Evolutionary conservation across 2,888 invertebrate species (phyloP).

Genomic region (Sicus ferrugineus): DNA sequence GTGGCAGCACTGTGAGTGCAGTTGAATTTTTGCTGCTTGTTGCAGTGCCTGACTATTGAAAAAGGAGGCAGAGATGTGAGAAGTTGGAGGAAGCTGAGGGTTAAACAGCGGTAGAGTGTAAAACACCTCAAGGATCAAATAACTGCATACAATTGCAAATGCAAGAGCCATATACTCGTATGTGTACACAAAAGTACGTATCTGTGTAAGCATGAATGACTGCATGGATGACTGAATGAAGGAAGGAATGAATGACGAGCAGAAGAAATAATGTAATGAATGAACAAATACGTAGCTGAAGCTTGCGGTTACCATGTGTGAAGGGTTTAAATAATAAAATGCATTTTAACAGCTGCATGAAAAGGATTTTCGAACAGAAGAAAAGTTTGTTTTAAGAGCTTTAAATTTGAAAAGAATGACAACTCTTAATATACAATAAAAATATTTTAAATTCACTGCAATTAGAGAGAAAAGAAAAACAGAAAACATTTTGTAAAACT

Average conservation of each 20-base stretch:
- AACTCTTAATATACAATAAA: too few species aligned
- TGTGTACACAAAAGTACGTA: not conserved
- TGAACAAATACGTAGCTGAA: not conserved
- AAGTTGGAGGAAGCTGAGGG: not conserved
- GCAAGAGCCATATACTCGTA: not conserved
- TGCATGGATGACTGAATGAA: not conserved
- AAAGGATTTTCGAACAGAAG: too few species aligned
- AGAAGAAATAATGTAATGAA: not conserved
- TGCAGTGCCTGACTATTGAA: not conserved
- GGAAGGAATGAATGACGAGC: not conserved
- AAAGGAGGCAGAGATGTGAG: not conserved
- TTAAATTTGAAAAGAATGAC: too few species aligned
- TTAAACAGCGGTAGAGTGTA: not conserved
- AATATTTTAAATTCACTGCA: too few species aligned
- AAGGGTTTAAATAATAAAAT: slow-evolving; percentile 4
- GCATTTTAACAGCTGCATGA: not conserved
- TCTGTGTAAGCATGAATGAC: not conserved
- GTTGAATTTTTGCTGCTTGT: not conserved
- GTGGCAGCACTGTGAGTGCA: not conserved
- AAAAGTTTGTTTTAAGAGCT: too few species aligned
- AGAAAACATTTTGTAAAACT: too few species aligned
- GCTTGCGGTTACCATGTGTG: not conserved
- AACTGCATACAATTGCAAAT: not conserved
- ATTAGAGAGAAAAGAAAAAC: too few species aligned
- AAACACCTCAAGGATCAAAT: not conserved